Evolutionary conservation across 2,888 invertebrate species (phyloP).

Genomic region (Ormyrus rosae): DNA sequence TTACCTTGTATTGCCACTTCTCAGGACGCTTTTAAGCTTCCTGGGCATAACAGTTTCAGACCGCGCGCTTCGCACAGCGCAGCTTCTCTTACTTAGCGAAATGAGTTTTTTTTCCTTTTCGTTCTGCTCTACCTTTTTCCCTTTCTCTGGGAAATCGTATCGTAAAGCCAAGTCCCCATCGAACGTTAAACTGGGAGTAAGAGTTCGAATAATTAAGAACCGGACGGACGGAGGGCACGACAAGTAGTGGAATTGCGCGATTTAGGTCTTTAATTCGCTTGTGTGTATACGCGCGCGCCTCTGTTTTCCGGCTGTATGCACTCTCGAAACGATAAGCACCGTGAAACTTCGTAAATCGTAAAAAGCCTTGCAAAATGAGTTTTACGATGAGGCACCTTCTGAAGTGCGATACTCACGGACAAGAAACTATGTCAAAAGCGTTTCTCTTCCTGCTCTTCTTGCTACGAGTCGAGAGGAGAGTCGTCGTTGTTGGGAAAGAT

Average conservation of each 20-base stretch:
- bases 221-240: neutral
- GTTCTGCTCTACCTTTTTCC: neutral
- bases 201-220: constrained; percentile 29
- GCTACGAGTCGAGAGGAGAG: too few relatives aligned
- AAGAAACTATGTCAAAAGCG: constrained; percentile 42
- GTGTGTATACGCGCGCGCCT: neutral
- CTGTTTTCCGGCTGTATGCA: neutral
- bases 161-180: neutral
- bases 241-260: neutral
- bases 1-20: constrained; percentile 32
- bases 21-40: constrained; percentile 27
- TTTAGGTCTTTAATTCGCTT: neutral
- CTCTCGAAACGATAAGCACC: neutral
- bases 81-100: constrained; percentile 38
- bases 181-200: constrained; percentile 1
- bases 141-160: neutral
- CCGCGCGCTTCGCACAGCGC: neutral
- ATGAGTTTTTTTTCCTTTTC: constrained; percentile 25
- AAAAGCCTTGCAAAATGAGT: constrained; percentile 24
- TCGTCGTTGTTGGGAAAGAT: too few relatives aligned
- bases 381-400: neutral
- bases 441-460: constrained; percentile 21
- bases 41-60: neutral
- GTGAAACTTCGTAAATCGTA: constrained; percentile 9
- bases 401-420: too few relatives aligned